phyloP scores from a whole-genome alignment of 92 coral and sea anemone genomes.

The Epizoanthus rinbou region DNA sequence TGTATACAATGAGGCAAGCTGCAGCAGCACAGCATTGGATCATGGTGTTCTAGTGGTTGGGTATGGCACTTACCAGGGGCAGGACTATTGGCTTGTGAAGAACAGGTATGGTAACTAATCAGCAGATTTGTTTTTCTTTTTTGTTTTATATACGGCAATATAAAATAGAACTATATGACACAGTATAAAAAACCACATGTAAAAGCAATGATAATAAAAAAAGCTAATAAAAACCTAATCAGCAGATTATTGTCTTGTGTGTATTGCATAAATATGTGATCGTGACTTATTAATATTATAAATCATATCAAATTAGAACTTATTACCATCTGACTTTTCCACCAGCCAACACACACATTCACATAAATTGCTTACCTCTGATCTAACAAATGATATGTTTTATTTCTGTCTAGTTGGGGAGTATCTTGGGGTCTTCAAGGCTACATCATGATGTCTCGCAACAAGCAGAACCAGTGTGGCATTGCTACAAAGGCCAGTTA shows the following conservation, averaged over 20 bases:
- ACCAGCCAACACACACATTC: too few relatives aligned
- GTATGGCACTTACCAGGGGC: slow-evolving; percentile 69
- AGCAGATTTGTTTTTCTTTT: not conserved
- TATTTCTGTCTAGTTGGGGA: slow-evolving; percentile 60
- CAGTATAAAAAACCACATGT: too few relatives aligned
- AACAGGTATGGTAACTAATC: slow-evolving; percentile 62
- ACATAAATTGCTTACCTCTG: too few relatives aligned
- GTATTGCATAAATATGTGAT: too few relatives aligned
- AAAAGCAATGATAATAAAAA: too few relatives aligned
- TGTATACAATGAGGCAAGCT: slow-evolving; percentile 67
- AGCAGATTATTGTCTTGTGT: too few relatives aligned
- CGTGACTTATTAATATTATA: too few relatives aligned
- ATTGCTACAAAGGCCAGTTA: slow-evolving; percentile 85
- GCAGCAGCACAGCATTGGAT: slow-evolving; percentile 68
- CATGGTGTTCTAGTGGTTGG: slow-evolving; percentile 91
- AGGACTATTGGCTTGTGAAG: slow-evolving; percentile 88
- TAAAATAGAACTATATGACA: too few relatives aligned
- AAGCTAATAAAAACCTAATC: too few relatives aligned
- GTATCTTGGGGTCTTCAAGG: slow-evolving; percentile 75
- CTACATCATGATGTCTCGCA: slow-evolving; percentile 84
- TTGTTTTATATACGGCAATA: too few relatives aligned
- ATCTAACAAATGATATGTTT: not conserved
- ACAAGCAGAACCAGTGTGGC: slow-evolving; percentile 88
- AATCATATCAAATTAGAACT: too few relatives aligned
- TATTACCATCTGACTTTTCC: too few relatives aligned